Evolutionary conservation across 2,797 vertebrate genomes (phyloP).

Genomic region (Tauraco hartlaubi): DNA sequence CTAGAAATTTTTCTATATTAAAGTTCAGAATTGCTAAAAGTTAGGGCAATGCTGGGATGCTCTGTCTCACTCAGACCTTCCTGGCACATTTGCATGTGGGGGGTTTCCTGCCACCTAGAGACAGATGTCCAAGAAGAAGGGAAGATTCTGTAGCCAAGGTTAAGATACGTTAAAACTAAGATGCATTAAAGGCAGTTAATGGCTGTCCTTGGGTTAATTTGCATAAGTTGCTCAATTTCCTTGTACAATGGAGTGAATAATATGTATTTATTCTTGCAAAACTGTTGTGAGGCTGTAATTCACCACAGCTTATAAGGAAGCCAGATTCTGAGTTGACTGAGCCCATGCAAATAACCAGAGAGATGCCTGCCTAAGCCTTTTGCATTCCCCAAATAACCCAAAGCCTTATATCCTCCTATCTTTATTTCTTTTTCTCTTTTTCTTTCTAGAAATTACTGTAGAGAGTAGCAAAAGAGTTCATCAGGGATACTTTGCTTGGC

Average conservation of each 20-base stretch:
- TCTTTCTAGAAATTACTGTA: neutral
- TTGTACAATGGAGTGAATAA: neutral
- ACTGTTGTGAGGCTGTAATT: slow-evolving; percentile 5
- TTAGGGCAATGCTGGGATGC: neutral
- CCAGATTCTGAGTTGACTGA: slow-evolving; percentile 22
- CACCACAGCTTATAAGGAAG: neutral
- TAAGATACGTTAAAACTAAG: neutral
- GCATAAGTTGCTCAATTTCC: neutral
- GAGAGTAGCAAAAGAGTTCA: neutral
- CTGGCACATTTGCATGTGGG: neutral
- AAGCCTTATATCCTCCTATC: slow-evolving; percentile 35
- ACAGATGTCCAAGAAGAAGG: neutral
- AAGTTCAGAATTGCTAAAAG: neutral
- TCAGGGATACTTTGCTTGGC: neutral
- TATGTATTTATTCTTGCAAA: neutral
- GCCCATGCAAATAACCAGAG: slow-evolving; percentile 22
- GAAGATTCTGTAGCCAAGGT: neutral
- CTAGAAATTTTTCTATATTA: neutral
- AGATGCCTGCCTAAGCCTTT: slow-evolving; percentile 41
- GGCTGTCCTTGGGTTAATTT: neutral
- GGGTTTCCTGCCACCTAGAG: neutral
- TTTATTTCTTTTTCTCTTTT: slow-evolving; percentile 43
- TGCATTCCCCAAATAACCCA: slow-evolving; percentile 56
- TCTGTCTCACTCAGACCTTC: neutral
- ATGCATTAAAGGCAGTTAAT: neutral